Evolutionary conservation across 2,888 invertebrate species (phyloP).

Genomic region (Caenorhabditis sinica): DNA sequence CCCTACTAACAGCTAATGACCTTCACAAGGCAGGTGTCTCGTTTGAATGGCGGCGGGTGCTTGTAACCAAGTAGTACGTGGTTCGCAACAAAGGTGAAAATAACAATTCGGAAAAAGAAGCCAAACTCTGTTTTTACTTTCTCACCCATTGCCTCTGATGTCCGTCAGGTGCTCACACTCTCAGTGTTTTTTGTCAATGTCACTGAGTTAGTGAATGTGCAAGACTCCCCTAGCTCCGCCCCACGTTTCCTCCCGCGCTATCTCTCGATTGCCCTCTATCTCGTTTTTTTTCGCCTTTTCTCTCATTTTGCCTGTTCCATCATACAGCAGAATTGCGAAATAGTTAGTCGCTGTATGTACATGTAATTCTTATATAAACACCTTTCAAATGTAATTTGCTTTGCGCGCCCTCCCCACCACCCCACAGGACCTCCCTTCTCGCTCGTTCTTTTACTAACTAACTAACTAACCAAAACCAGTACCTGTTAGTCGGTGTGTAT

Average conservation of each 20-base stretch:
- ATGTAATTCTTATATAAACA: constrained; percentile 65
- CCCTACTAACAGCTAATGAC: constrained; percentile 42
- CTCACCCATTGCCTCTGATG: constrained; percentile 1
- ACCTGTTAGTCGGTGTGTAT: constrained; percentile 24
- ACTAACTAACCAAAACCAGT: constrained; percentile 53
- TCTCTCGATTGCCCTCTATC: constrained; percentile 41
- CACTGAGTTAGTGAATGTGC: constrained; percentile 47
- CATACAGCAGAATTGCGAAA: constrained; percentile 51
- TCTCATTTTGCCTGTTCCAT: constrained; percentile 37
- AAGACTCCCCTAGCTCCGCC: constrained; percentile 22
- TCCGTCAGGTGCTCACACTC: constrained; percentile 54
- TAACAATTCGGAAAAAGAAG: not conserved
- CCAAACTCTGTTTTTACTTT: constrained; percentile 3
- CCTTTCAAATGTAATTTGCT: constrained; percentile 56
- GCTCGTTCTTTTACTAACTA: constrained; percentile 33
- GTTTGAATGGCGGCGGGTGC: constrained; percentile 6
- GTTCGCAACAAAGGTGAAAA: not conserved
- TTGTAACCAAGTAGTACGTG: constrained; percentile 21
- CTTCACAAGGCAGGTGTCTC: constrained; percentile 42
- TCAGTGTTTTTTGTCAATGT: constrained; percentile 54
- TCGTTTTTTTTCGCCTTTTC: constrained; percentile 22
- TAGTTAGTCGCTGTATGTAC: constrained; percentile 59
- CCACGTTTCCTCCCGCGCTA: not conserved
- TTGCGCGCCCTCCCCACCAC: constrained; percentile 31
- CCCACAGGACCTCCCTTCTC: constrained; percentile 22